Conservation (phyloP, 2,797 vertebrate genomes). For the Thaleichthys pacificus region DNA sequence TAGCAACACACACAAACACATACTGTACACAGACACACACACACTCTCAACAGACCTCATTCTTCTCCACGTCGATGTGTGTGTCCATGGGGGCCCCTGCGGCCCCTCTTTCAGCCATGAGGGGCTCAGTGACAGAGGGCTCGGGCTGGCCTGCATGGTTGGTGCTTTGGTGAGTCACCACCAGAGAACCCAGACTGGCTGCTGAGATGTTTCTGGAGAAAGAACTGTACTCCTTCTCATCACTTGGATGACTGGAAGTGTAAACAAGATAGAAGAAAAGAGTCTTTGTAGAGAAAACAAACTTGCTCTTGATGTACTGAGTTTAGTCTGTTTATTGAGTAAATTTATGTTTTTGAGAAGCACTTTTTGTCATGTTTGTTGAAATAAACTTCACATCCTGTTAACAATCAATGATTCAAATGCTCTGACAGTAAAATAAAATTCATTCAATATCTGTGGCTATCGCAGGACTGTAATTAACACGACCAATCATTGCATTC, state of each 20-base stretch:
- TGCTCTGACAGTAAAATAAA: no score
- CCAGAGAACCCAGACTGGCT: slow-evolving; percentile 88
- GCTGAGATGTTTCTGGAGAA: slow-evolving; percentile 96
- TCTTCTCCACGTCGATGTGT: slow-evolving; percentile 82
- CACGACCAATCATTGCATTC: no score
- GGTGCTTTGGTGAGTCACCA: slow-evolving; percentile 81
- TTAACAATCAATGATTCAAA: no score
- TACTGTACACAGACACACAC: not conserved
- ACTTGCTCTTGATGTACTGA: not conserved
- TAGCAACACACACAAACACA: not conserved
- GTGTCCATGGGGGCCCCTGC: slow-evolving; percentile 53
- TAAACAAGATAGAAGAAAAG: slow-evolving; percentile 33
- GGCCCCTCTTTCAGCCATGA: slow-evolving; percentile 72
- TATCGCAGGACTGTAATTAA: no score
- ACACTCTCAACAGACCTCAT: slow-evolving; percentile 67
- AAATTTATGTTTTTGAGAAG: no score
- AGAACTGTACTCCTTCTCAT: slow-evolving; percentile 90
- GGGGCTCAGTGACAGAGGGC: slow-evolving; percentile 85
- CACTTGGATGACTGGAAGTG: slow-evolving; percentile 86
- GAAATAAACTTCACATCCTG: no score
- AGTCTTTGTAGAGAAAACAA: slow-evolving; percentile 18
- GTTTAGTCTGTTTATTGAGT: not conserved
- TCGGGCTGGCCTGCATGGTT: slow-evolving; percentile 71
- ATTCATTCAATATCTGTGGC: no score
- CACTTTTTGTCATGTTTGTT: no score